Percentiles rank a stretch among this genome's conserved stretches.
Conservation (phyloP, 2,797 vertebrate species). For the Pseudotriccus pelzelni region DNA sequence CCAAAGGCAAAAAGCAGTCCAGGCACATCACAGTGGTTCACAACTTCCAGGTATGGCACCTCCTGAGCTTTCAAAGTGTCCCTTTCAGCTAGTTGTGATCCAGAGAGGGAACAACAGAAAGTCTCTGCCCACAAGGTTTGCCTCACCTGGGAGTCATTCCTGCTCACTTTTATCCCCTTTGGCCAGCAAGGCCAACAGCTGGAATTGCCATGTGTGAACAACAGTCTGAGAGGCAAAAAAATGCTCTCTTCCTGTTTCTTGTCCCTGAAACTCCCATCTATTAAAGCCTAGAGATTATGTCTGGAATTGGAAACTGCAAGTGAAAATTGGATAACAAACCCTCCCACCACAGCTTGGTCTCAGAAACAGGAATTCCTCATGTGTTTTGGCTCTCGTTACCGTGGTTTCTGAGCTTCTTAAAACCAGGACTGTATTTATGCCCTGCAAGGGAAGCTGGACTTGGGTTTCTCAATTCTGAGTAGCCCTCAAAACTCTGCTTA, state of each 20-base stretch:
- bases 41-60: conserved; percentile 90
- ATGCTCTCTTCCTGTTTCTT: not conserved
- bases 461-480: not conserved
- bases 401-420: not conserved
- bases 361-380: not conserved
- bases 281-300: not conserved
- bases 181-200: not conserved
- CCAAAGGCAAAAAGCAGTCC: conserved; percentile 78
- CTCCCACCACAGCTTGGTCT: not conserved
- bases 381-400: not conserved
- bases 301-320: not conserved
- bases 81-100: not conserved
- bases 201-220: not conserved
- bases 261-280: not conserved
- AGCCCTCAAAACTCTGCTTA: not conserved
- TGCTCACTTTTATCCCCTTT: not conserved
- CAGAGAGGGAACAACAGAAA: not conserved
- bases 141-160: not conserved
- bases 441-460: not conserved
- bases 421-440: not conserved
- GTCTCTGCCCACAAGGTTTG: not conserved
- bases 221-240: not conserved
- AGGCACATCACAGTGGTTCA: conserved; percentile 94
- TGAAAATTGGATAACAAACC: not conserved
- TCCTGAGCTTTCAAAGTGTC: not conserved